Conservation (phyloP, 2,113 vertebrate species). For the Megaceryle torquata region DNA sequence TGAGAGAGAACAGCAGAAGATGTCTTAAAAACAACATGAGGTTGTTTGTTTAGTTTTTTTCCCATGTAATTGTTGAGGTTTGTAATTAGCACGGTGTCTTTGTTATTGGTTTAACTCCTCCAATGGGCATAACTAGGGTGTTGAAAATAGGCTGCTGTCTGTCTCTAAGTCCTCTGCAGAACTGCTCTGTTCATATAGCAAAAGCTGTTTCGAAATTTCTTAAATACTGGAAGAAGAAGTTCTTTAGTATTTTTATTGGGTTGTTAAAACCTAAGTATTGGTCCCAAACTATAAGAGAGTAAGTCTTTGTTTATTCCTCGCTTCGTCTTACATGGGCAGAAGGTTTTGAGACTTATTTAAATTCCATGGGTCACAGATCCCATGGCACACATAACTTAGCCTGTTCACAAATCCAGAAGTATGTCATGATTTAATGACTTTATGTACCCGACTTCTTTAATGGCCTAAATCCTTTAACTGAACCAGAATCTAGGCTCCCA, state of each 20-base stretch:
- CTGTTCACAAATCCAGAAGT: not conserved
- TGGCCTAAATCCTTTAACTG: not conserved
- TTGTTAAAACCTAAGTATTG: not conserved
- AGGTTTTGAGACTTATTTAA: not conserved
- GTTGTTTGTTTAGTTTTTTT: not conserved
- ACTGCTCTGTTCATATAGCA: not conserved
- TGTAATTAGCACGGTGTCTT: not conserved
- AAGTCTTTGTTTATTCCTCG: not conserved
- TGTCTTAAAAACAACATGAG: not conserved
- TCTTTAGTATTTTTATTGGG: not conserved
- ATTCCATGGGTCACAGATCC: not conserved
- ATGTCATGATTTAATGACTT: not conserved
- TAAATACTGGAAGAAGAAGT: not conserved
- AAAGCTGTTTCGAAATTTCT: not conserved
- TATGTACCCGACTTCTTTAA: not conserved
- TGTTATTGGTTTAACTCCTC: not conserved
- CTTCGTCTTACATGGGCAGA: not conserved
- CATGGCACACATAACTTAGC: not conserved
- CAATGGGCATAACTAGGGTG: not conserved
- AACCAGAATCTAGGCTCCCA: not conserved
- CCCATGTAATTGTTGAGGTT: not conserved
- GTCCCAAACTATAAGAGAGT: not conserved
- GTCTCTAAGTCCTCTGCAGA: not conserved
- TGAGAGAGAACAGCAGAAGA: not conserved
- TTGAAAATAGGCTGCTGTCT: slow-evolving; percentile 14